A percentile compares a stretch with the other conserved stretches of the same genome.
phyloP scores from a whole-genome alignment of 2,797 vertebrate species.

The Neomorphus geoffroyi region DNA sequence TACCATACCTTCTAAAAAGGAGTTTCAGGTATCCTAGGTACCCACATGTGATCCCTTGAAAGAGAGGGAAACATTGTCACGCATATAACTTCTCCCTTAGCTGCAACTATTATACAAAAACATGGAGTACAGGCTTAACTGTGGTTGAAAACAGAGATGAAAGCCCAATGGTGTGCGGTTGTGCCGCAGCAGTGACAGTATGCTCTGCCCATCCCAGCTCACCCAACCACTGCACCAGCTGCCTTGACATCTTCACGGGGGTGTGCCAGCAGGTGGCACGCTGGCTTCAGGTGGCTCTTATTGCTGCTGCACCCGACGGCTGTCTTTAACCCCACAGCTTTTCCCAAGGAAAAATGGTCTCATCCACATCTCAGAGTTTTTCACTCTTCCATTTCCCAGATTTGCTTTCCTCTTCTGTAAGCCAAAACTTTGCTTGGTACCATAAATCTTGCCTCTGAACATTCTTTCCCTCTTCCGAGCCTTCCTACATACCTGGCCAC shows the following conservation, averaged over 20 bases:
- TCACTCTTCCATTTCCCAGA: not conserved
- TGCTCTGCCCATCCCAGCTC: not conserved
- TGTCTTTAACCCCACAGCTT: not conserved
- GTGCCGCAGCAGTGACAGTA: not conserved
- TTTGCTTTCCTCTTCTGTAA: not conserved
- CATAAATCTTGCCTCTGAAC: not conserved
- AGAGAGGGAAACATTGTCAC: not conserved
- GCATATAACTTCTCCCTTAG: not conserved
- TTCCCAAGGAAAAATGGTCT: not conserved
- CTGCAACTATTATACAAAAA: not conserved
- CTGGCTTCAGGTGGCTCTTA: not conserved
- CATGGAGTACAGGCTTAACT: not conserved
- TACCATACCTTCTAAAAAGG: not conserved
- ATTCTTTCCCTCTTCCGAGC: not conserved
- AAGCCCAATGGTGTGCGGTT: not conserved
- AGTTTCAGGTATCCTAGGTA: not conserved
- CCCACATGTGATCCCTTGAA: accelerated
- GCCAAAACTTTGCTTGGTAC: not conserved
- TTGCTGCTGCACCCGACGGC: not conserved
- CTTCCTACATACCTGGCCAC: not conserved
- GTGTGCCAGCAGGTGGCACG: accelerated
- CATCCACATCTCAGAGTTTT: not conserved
- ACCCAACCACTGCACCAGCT: not conserved
- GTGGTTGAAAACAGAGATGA: not conserved
- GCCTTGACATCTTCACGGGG: not conserved